Base-by-base conservation (phyloP, 53 echinoderm and acorn worm species). In the Temnopleurus reevesii region DNA sequence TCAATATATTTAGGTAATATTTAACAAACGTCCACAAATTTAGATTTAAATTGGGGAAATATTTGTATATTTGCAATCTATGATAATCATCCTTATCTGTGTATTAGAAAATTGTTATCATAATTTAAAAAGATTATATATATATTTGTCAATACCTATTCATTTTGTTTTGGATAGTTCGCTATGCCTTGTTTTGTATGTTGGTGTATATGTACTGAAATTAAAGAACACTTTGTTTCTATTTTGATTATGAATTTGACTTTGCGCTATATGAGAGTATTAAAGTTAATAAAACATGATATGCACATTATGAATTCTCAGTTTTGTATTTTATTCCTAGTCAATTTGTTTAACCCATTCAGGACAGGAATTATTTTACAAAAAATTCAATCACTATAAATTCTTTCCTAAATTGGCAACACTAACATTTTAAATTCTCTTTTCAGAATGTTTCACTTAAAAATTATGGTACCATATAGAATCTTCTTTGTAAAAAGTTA, bases 171-270 rank as follows among this genome's bases (percentile, higher is more conserved):
- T 41, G 71, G 71, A 71, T 41, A 71, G 71, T 71, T 71, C 41
- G 38, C 10, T n/a, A 71, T 71, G 71, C 41, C 71, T 71, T 71
- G 71, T 41, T 71, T 71, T 71, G 71, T 41, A 71, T 41, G 63
- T 38, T 71, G 6, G 18, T 71, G 71, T 63, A 63, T 33, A 63
- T 71, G 71, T 71, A 71, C 71, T 71, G 71, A 71, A 71, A 71
- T 71, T n/a, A 71, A 71, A 71, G 71, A 71, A 71, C 34, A 3
- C 4, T 41, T 38, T 15, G 63, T 63, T 71, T 71, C 8, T 41
- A 38, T 41, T 71, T 43, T 43, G 43, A 71, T 38, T 38, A 41
- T 56, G n/a, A 7, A 56, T 7, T 24, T 19, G 5, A n/a, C 8
- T 41, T 71, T 71, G 71, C 41, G 71, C 71, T 71, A 63, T 63